phyloP scores from a whole-genome alignment of 2,113 vertebrate species.

The Myanophis thanlyinensis region DNA sequence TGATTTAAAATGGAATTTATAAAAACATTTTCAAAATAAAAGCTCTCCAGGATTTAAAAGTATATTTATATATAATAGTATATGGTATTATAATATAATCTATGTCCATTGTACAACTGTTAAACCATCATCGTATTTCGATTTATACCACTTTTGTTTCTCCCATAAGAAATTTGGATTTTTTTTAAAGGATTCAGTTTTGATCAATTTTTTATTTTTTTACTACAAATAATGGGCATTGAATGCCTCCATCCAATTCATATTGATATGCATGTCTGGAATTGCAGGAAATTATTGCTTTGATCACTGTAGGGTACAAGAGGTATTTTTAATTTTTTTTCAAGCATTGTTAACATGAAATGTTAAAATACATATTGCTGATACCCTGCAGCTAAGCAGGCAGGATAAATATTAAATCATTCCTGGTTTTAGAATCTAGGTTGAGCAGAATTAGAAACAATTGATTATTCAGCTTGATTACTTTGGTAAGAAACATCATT shows the following conservation, averaged over 20 bases:
- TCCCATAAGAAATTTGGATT: background rate
- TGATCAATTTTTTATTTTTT: conserved; percentile 28
- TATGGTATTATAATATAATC: too few relatives aligned
- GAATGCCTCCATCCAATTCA: background rate
- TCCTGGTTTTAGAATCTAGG: background rate
- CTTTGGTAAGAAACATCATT: background rate
- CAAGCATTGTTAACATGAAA: background rate
- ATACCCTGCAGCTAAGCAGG: background rate
- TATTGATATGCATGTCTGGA: background rate
- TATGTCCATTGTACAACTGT: background rate
- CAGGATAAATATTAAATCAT: background rate
- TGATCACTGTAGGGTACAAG: background rate
- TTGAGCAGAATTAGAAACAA: background rate
- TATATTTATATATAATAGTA: too few relatives aligned
- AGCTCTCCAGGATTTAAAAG: conserved; percentile 20
- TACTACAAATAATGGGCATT: conserved; percentile 8
- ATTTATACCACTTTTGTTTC: background rate
- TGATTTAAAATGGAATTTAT: background rate
- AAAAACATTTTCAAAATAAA: background rate
- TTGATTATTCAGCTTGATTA: background rate
- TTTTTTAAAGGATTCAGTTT: background rate
- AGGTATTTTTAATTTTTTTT: background rate
- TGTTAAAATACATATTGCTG: conserved; percentile 5
- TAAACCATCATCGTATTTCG: conserved; percentile 2
- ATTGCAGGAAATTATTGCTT: conserved; percentile 10